Evolutionary conservation across 2,113 vertebrate species (phyloP).

Genomic region (Strix uralensis): DNA sequence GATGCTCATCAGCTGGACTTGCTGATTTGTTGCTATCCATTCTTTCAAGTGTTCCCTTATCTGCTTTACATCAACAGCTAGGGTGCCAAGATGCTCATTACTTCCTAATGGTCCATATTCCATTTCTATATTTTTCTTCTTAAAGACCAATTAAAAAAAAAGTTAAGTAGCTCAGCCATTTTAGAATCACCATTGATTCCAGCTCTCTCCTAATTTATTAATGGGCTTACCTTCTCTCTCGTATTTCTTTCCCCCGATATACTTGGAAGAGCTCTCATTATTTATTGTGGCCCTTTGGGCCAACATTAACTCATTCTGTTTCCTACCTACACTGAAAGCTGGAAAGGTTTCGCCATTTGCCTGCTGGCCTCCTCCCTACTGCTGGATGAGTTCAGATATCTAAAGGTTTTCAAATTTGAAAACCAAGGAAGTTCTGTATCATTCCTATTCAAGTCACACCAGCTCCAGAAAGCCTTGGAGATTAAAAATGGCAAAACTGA

Average conservation of each 20-base stretch:
- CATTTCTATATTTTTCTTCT: slow-evolving; percentile 72
- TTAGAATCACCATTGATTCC: slow-evolving; percentile 69
- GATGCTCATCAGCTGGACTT: slow-evolving; percentile 58
- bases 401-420: background rate
- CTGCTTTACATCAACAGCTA: slow-evolving; percentile 66
- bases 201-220: slow-evolving; percentile 70
- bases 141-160: slow-evolving; percentile 71
- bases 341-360: slow-evolving; percentile 50
- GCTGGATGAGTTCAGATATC: slow-evolving; percentile 5
- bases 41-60: slow-evolving; percentile 68
- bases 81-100: slow-evolving; percentile 70
- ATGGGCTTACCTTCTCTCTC: slow-evolving; percentile 61
- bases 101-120: slow-evolving; percentile 70
- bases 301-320: slow-evolving; percentile 65
- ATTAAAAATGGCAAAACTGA: background rate
- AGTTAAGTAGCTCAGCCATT: slow-evolving; percentile 68
- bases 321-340: slow-evolving; percentile 52
- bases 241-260: slow-evolving; percentile 62
- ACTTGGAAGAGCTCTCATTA: slow-evolving; percentile 65
- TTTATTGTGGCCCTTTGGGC: slow-evolving; percentile 51
- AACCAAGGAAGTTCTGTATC: background rate
- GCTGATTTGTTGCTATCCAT: slow-evolving; percentile 66
- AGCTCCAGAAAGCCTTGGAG: background rate
- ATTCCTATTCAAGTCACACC: slow-evolving; percentile 16
- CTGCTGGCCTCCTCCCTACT: background rate